Percentiles rank a stretch among this genome's conserved stretches.
phyloP scores from a whole-genome alignment of 2,888 invertebrate species.

The Antheraea yamamai region DNA sequence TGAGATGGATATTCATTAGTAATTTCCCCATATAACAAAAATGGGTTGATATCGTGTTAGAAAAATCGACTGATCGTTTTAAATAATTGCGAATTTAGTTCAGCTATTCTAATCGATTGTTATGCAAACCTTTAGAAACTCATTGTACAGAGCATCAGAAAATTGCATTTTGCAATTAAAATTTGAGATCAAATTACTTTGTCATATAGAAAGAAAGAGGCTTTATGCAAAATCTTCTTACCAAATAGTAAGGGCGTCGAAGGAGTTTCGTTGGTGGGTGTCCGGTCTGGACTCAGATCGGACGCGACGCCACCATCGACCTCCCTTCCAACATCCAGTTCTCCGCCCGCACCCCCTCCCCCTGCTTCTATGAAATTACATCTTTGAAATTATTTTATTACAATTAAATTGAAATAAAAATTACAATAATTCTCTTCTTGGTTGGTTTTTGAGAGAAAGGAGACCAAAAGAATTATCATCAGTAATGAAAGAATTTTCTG shows the following conservation, averaged over 20 bases:
- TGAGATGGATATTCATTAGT: too few species aligned
- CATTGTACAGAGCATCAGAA: too few species aligned
- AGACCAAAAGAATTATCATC: not conserved
- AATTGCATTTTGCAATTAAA: not conserved
- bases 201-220: not conserved
- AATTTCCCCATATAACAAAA: too few species aligned
- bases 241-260: constrained; percentile 79
- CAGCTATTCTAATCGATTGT: too few species aligned
- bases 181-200: too few species aligned
- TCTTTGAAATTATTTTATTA: constrained; percentile 19
- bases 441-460: not conserved
- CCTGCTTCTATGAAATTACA: constrained; percentile 64
- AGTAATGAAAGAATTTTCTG: not conserved
- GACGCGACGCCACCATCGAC: constrained; percentile 70
- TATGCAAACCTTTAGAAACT: too few species aligned
- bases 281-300: constrained; percentile 78
- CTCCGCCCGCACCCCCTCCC: constrained; percentile 76
- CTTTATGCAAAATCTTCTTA: constrained; percentile 31
- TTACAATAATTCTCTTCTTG: not conserved
- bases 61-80: too few species aligned
- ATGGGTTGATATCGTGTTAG: too few species aligned
- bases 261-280: constrained; percentile 79
- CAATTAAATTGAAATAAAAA: not conserved
- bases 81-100: too few species aligned
- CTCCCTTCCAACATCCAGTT: constrained; percentile 61